Percentiles rank a stretch among this genome's conserved stretches.
Evolutionary conservation across 2,888 invertebrate species (phyloP).

Genomic region (Andrena fulva): DNA sequence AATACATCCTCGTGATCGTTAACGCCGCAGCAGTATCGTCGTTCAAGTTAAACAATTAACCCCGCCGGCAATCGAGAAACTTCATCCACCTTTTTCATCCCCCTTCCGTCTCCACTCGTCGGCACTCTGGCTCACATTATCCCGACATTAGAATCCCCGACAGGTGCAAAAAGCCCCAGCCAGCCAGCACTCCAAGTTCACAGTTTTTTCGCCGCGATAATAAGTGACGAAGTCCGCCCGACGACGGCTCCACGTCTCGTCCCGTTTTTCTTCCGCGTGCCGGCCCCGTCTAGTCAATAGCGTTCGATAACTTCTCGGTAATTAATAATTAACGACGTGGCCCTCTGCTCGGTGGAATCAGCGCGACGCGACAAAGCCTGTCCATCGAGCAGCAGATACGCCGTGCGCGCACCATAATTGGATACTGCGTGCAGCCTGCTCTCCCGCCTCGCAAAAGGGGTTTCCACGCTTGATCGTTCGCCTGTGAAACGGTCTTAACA

Average conservation of each 20-base stretch:
- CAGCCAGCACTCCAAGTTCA: slow-evolving; percentile 3
- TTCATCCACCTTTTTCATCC: slow-evolving; percentile 3
- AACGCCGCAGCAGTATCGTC: neutral
- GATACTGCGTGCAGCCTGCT: slow-evolving; percentile 35
- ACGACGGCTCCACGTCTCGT: neutral
- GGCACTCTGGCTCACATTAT: slow-evolving; percentile 1
- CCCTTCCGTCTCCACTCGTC: neutral
- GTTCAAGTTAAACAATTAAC: slow-evolving; percentile 5
- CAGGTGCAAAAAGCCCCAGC: neutral
- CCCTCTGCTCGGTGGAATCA: slow-evolving; percentile 44
- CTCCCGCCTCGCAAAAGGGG: slow-evolving; percentile 23
- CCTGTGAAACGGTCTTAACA: slow-evolving; percentile 41
- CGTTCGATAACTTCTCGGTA: slow-evolving; percentile 42
- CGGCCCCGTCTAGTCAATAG: slow-evolving; percentile 29
- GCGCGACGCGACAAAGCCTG: slow-evolving; percentile 36
- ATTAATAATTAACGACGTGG: slow-evolving; percentile 66
- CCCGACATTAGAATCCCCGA: neutral
- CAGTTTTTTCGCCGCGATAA: slow-evolving; percentile 13
- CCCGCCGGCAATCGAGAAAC: neutral
- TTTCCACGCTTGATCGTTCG: slow-evolving; percentile 38
- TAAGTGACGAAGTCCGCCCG: neutral
- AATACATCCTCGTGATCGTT: slow-evolving; percentile 14
- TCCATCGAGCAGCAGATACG: slow-evolving; percentile 42
- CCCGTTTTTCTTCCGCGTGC: neutral
- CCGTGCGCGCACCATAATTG: slow-evolving; percentile 56